phyloP scores from a whole-genome alignment of 2,888 invertebrate species.

The Agrenia bidenticulata region DNA sequence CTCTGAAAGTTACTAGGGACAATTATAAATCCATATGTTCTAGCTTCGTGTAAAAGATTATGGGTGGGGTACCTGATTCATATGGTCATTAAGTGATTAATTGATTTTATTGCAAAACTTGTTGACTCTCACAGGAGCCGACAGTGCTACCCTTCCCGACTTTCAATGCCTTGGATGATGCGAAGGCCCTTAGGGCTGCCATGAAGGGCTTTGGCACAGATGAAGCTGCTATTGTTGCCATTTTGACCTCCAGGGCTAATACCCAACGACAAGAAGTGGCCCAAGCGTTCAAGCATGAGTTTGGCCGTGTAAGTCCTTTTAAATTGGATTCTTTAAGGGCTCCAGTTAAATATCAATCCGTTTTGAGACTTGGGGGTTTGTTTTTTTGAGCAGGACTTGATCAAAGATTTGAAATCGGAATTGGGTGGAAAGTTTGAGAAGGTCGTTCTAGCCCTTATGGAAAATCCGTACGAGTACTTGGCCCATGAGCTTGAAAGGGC shows the following conservation, averaged over 20 bases:
- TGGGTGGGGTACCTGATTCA: too few relatives aligned
- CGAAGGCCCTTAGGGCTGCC: constrained; percentile 66
- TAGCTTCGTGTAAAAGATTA: too few relatives aligned
- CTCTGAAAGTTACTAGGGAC: too few relatives aligned
- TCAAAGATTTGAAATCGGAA: constrained; percentile 71
- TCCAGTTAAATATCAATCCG: too few relatives aligned
- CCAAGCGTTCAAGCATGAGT: constrained; percentile 61
- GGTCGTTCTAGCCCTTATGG: constrained; percentile 70
- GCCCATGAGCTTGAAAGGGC: constrained; percentile 57
- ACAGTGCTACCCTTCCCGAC: constrained; percentile 63
- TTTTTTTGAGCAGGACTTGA: constrained; percentile 61
- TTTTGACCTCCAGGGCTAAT: constrained; percentile 69
- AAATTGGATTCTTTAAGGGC: too few relatives aligned
- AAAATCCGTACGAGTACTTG: constrained; percentile 61
- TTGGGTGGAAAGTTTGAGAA: constrained; percentile 75
- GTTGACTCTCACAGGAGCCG: too few relatives aligned
- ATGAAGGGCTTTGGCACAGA: constrained; percentile 72
- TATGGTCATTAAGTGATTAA: too few relatives aligned
- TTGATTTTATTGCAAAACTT: too few relatives aligned
- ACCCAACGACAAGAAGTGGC: constrained; percentile 71
- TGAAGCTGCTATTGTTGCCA: constrained; percentile 72
- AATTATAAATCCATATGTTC: too few relatives aligned
- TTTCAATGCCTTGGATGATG: constrained; percentile 69
- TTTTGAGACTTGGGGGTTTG: too few relatives aligned
- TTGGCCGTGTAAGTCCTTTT: constrained; percentile 57